Conservation (phyloP, 2,113 vertebrate species). For the Pipra filicauda region DNA sequence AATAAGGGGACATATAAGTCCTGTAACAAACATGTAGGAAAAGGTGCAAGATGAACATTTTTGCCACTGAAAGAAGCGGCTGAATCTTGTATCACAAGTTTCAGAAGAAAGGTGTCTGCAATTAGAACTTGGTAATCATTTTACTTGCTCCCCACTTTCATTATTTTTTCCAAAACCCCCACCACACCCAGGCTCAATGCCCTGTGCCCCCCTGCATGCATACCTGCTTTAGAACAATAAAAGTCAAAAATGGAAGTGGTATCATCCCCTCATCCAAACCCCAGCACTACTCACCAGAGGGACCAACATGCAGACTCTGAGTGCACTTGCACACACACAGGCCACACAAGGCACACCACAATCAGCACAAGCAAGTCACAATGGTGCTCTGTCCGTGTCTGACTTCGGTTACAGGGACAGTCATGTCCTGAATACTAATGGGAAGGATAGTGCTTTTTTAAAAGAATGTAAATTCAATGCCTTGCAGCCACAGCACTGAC, state of each 20-base stretch:
- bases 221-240: neutral
- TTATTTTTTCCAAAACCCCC: neutral
- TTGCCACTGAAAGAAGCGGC: neutral
- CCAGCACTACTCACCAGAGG: too few relatives aligned
- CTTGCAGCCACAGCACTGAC: neutral
- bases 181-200: neutral
- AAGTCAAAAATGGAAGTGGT: neutral
- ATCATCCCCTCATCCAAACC: too few relatives aligned
- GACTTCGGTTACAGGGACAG: neutral
- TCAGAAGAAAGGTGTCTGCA: neutral
- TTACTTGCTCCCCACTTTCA: neutral
- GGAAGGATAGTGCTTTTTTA: neutral
- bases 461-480: neutral
- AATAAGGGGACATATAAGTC: neutral
- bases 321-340: neutral
- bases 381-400: neutral
- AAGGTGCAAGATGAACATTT: neutral
- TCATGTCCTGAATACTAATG: neutral
- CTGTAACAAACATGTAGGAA: accelerated
- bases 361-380: neutral
- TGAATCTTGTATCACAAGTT: neutral
- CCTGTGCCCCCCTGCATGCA: too few relatives aligned
- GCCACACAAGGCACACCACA: neutral
- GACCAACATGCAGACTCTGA: neutral
- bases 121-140: neutral